Conservation (phyloP, 2,113 vertebrate genomes). For the Centropristis striata region DNA sequence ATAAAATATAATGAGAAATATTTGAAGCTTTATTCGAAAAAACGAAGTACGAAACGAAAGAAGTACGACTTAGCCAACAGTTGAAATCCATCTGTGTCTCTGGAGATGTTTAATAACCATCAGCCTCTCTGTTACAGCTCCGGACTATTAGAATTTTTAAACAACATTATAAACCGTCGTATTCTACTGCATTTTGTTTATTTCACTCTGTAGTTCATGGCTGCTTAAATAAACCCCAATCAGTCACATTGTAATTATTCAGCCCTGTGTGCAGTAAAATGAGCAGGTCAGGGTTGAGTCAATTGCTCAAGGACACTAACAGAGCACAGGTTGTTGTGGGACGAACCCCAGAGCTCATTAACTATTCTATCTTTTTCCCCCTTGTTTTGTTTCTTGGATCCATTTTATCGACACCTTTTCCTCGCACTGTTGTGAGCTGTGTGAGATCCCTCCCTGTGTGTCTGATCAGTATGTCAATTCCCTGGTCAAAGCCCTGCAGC, state of each 20-base stretch:
- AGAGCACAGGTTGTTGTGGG: neutral
- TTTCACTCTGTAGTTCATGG: neutral
- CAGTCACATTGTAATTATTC: slow-evolving; percentile 6
- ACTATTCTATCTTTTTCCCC: neutral
- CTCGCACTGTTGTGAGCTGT: slow-evolving; percentile 4
- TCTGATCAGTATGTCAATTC: slow-evolving; percentile 56
- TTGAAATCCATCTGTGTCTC: no score
- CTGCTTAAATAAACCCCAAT: neutral
- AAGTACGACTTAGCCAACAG: no score
- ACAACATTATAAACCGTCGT: no score
- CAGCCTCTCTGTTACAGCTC: no score
- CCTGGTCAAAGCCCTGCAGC: slow-evolving; percentile 20
- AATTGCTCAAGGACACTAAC: slow-evolving; percentile 9
- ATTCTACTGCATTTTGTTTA: neutral
- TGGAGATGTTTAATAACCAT: no score
- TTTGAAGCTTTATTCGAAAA: no score
- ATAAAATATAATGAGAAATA: no score
- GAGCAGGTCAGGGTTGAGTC: slow-evolving; percentile 13
- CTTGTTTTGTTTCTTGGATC: slow-evolving; percentile 42
- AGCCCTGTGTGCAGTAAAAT: neutral
- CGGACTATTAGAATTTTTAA: no score
- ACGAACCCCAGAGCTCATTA: slow-evolving; percentile 36
- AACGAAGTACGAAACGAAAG: no score
- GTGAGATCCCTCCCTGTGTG: neutral
- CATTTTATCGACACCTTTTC: slow-evolving; percentile 56